Base-by-base conservation (phyloP, 1,140 invertebrate species). In the Hypsibius dujardini region DNA sequence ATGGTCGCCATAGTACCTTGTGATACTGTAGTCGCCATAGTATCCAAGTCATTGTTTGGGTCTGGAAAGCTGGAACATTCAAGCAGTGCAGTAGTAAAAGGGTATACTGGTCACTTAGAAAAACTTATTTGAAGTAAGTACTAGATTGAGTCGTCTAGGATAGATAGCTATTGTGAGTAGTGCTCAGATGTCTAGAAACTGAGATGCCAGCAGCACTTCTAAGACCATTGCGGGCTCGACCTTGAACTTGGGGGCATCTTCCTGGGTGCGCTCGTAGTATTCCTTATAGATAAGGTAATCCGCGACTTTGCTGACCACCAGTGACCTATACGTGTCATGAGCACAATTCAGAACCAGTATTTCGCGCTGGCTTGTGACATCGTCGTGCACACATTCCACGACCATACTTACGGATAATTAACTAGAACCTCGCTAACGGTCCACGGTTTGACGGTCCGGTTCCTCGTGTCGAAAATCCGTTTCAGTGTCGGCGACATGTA, bases 241-340 rank as follows among this genome's bases (percentile, higher is more conserved):
- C 7, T 12, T 67, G 62, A 67, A 67, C 42, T 42, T 42, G 3
- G 62, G 62, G 3, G 62, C 62, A 42, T 67, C 62, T 42, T 67
- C 62, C 7, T 14, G 7, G 3, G 62, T 67, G 3, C 62, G 7
- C 45, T 67, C 62, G 62, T 67, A 67, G 42, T 67, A 67, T 42
- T 67, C 62, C 42, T 67, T 67, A 42, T 67, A 67, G 45, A 67
- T 42, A 12, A 67, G 7, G 62, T 67, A 67, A 7, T 42, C 42
- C 62, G 42, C 62, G 3, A 67, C 62, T 42, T 67, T 67, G 62
- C 62, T 67, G 42, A 67, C 62, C 3, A 67, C 45, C 62, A 67
- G 12, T 42, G 62, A 67, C 62, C 62, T 67, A 42, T 42, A 67
- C 7, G 7, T 67, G 50, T n/a, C 7, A 56, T 7, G 7, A 56